phyloP scores from a whole-genome alignment of 2,113 vertebrate species.

The Chlamydotis undulata region DNA sequence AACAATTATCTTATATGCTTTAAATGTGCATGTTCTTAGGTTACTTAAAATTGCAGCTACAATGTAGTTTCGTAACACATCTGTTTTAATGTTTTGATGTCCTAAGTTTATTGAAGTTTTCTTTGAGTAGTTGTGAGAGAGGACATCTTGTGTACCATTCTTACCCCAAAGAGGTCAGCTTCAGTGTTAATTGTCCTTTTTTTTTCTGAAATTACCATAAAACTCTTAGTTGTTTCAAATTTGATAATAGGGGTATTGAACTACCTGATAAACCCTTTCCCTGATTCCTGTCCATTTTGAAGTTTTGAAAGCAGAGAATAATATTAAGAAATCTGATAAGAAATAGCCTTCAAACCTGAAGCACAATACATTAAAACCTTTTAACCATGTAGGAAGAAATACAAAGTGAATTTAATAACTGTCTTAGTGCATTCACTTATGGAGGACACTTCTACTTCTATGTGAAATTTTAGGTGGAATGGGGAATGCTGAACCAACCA shows the following conservation, averaged over 20 bases:
- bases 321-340: background rate
- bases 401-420: background rate
- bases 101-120: background rate
- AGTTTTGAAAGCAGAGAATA: background rate
- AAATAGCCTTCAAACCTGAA: background rate
- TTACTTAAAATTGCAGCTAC: background rate
- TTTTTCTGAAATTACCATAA: background rate
- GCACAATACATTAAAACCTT: accelerated
- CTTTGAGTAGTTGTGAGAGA: background rate
- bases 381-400: background rate
- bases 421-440: background rate
- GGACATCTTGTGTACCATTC: background rate
- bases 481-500: background rate
- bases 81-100: background rate
- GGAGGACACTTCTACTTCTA: background rate
- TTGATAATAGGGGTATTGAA: background rate
- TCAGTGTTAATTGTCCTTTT: background rate
- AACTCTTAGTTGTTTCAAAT: background rate
- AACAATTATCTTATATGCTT: background rate
- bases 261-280: background rate
- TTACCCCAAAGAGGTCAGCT: background rate
- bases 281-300: background rate
- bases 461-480: background rate
- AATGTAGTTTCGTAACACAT: background rate
- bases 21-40: background rate